Conservation (phyloP, 2,797 vertebrate species). For the Lagocephalus sceleratus region DNA sequence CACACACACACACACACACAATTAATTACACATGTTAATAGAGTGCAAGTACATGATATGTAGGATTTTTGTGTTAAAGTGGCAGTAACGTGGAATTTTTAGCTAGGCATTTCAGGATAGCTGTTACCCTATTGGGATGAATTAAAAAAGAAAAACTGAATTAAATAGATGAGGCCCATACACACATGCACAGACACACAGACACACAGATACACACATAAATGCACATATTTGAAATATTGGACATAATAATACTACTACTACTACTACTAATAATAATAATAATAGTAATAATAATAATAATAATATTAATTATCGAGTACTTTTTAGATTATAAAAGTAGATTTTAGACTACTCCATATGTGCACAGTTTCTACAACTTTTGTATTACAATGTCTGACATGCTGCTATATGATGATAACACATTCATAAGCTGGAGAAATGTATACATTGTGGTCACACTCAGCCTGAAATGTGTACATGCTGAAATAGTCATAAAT, state of each 20-base stretch:
- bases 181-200: too few species aligned
- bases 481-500: not conserved
- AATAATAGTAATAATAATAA: too few species aligned
- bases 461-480: constrained; percentile 5
- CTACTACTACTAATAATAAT: too few species aligned
- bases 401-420: constrained; percentile 5
- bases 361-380: constrained; percentile 4
- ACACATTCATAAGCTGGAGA: constrained; percentile 12
- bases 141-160: not conserved
- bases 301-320: too few species aligned
- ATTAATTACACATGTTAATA: constrained; percentile 8
- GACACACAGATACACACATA: too few species aligned
- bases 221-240: not conserved
- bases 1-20: constrained; percentile 13
- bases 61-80: constrained; percentile 11
- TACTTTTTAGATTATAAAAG: too few species aligned
- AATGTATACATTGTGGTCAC: constrained; percentile 13
- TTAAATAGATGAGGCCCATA: not conserved
- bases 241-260: too few species aligned
- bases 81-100: constrained; percentile 35
- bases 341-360: too few species aligned
- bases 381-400: constrained; percentile 7
- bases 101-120: constrained; percentile 37
- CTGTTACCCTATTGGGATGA: constrained; percentile 37
- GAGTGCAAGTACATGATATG: constrained; percentile 6